Evolutionary conservation across 2,888 invertebrate genomes (phyloP).

Genomic region (Tenthredo distinguenda): DNA sequence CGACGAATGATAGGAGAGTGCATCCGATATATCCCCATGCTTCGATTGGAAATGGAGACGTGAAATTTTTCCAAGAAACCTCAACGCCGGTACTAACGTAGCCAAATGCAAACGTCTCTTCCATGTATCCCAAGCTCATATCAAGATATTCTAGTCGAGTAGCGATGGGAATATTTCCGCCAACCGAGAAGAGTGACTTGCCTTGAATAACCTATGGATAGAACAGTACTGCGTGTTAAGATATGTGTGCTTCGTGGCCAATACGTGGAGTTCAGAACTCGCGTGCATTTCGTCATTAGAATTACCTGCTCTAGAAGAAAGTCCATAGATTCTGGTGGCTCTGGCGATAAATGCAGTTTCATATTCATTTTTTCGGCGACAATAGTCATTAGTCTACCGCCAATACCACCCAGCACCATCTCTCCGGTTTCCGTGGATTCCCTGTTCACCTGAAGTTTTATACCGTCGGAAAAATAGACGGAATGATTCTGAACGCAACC

Average conservation of each 20-base stretch:
- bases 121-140: neutral
- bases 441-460: neutral
- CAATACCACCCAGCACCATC: neutral
- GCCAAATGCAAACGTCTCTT: neutral
- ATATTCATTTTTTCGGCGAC: conserved; percentile 25
- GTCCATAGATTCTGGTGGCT: neutral
- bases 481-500: conserved; percentile 26
- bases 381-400: conserved; percentile 10
- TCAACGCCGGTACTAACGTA: neutral
- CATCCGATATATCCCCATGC: conserved; percentile 28
- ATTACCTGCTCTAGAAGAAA: neutral
- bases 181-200: neutral
- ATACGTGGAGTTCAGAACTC: neutral
- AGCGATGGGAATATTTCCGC: conserved; percentile 25
- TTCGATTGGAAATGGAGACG: neutral
- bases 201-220: neutral
- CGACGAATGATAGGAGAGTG: neutral
- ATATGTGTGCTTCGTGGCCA: neutral
- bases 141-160: neutral
- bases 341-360: conserved; percentile 22
- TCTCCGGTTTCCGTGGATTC: conserved; percentile 17
- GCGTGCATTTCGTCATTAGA: neutral
- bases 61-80: conserved; percentile 37
- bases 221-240: neutral
- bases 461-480: neutral